Evolutionary conservation across 37 sponge, comb jelly and placozoan species (phyloP).

Genomic region (Geodia barretti): DNA sequence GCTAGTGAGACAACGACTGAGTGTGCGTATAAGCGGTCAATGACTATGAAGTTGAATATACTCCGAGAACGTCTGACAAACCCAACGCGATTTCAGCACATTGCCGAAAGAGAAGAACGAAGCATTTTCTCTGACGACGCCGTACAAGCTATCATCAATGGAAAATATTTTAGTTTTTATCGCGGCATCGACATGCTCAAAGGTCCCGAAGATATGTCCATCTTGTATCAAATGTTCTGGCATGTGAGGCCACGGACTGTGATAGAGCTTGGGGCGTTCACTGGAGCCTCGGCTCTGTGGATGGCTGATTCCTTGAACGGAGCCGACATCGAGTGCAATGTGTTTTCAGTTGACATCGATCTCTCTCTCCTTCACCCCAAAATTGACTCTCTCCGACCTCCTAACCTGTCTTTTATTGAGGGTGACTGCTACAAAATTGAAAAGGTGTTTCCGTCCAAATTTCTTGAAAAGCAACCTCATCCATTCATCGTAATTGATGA

Average conservation of each 20-base stretch:
- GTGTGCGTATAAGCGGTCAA: too few relatives aligned
- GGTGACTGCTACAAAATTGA: slow-evolving; percentile 55
- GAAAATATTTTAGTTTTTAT: slow-evolving; percentile 33
- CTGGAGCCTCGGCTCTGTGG: slow-evolving; percentile 65
- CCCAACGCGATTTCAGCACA: slow-evolving; percentile 52
- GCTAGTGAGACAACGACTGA: too few relatives aligned
- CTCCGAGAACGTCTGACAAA: slow-evolving; percentile 10
- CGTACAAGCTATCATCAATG: not conserved
- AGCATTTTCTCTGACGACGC: slow-evolving; percentile 28
- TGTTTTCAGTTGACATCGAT: slow-evolving; percentile 63
- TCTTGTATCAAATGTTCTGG: slow-evolving; percentile 43
- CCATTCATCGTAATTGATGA: slow-evolving; percentile 72
- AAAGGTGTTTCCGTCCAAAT: slow-evolving; percentile 28
- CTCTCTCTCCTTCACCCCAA: slow-evolving; percentile 19
- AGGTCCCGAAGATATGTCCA: slow-evolving; percentile 17
- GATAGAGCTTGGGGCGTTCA: slow-evolving; percentile 68
- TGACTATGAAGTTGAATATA: not conserved
- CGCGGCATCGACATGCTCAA: slow-evolving; percentile 25
- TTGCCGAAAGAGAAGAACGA: slow-evolving; percentile 54
- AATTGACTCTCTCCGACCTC: slow-evolving; percentile 34
- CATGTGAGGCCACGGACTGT: slow-evolving; percentile 51
- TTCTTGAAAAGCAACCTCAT: slow-evolving; percentile 35
- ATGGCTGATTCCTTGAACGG: slow-evolving; percentile 40
- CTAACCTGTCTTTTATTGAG: slow-evolving; percentile 49
- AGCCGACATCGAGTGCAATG: slow-evolving; percentile 17